Evolutionary conservation across 92 coral and sea anemone genomes (phyloP), one percentile per base, ranked within the genome.

Genomic region (Porites divaricata): DNA sequence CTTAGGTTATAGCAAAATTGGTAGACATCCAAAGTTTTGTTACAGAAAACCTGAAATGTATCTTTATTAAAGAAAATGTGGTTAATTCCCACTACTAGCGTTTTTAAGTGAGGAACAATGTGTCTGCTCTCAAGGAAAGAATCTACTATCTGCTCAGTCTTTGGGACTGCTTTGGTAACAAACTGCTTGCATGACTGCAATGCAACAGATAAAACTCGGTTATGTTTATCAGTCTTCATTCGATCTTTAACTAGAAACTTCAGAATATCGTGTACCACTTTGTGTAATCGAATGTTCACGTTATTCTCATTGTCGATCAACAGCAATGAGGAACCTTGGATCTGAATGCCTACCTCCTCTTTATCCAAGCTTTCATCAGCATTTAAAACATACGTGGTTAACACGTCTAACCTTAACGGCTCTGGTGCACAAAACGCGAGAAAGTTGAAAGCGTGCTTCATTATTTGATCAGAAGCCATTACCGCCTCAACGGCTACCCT

Each of bases 401-500:
- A 28, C 41, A 28, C 5, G 41, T 28, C 41, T 28, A 28, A 28
- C 41, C 41, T 2, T 0, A 28, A 28, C 4, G 75, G 70, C 63
- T 89, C 76, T 8, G 73, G 83, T 2, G 91, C 77, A 56, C 74
- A 66, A 26, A 25, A 17, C 10, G 91, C 22, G 51, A 89, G 70
- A 59, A 89, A 86, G 14, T 63, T 64, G 74, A 90, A 86, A 0
- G 83, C 79, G 48, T 58, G 72, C 23, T 64, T 53, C 85, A 90
- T 56, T 2, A 86, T 81, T 24, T 48, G 52, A 75, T 87, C 72
- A 3, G 10, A 59, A 1, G 61, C 23, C 15, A 56, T 59, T 3
- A 11, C 83, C 23, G 69, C 63, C n/a, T 86, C 84, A 45, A 90
- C 83, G 53, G 93, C 93, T 19, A 90, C 25, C 56, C 45, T 66